Conservation (phyloP, 2,888 invertebrate species). For the Endomychus coccineus region DNA sequence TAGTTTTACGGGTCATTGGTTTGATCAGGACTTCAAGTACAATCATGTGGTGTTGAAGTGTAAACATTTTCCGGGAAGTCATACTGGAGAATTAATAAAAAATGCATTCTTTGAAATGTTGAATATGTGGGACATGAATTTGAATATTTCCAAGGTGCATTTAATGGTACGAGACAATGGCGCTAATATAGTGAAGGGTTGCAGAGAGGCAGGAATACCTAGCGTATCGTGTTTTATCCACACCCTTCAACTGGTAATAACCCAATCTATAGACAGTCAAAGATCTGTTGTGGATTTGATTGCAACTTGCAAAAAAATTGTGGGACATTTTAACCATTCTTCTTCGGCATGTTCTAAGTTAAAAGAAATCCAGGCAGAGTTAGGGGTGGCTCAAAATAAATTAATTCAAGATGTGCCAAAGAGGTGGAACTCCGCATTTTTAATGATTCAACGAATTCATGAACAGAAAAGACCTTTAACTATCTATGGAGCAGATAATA, state of each 20-base stretch:
- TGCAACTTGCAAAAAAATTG: conserved; percentile 5
- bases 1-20: conserved; percentile 8
- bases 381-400: conserved; percentile 4
- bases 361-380: conserved; percentile 7
- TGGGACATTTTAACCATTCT: conserved; percentile 8
- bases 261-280: conserved; percentile 3
- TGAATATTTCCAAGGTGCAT: too few relatives aligned
- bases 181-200: conserved; percentile 7
- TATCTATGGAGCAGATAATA: conserved; percentile 5
- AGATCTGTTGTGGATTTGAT: conserved; percentile 9
- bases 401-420: conserved; percentile 3
- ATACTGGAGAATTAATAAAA: conserved; percentile 4
- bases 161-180: conserved; percentile 7
- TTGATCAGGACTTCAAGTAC: conserved; percentile 1
- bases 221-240: conserved; percentile 9
- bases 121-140: conserved; percentile 4
- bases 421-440: conserved; percentile 6
- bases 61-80: conserved; percentile 8
- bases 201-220: conserved; percentile 6
- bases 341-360: conserved; percentile 5
- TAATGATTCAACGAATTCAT: conserved; percentile 4
- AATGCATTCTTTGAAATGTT: conserved; percentile 7
- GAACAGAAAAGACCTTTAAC: conserved; percentile 6
- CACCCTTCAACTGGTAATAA: conserved; percentile 8
- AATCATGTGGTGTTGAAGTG: conserved; percentile 7